phyloP scores from a whole-genome alignment of 2,888 invertebrate species.

The Mantis religiosa region DNA sequence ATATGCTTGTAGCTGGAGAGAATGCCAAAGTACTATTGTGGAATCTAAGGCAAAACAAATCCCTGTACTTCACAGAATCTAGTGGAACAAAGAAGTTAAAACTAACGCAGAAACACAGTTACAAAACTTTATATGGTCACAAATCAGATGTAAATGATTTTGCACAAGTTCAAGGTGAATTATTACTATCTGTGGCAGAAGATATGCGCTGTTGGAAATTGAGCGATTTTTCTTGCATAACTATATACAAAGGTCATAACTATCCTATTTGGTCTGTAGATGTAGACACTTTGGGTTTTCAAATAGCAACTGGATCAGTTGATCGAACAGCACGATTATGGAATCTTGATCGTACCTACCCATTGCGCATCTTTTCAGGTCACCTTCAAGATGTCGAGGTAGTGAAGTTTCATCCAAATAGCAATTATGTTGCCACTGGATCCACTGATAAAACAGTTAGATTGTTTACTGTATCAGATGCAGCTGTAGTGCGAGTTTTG shows the following conservation, averaged over 20 bases:
- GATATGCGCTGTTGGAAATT: constrained; percentile 77
- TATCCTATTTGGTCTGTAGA: constrained; percentile 88
- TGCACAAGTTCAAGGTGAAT: constrained; percentile 50
- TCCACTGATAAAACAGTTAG: constrained; percentile 86
- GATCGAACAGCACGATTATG: constrained; percentile 79
- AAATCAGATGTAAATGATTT: constrained; percentile 57
- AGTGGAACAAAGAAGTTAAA: background rate
- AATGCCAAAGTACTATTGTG: background rate
- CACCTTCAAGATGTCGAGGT: constrained; percentile 87
- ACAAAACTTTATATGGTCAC: background rate
- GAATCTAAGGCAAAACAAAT: background rate
- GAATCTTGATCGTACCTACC: constrained; percentile 75
- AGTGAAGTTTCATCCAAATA: constrained; percentile 90
- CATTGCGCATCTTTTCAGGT: constrained; percentile 79
- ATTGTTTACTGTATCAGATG: constrained; percentile 82
- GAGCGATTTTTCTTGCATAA: constrained; percentile 61
- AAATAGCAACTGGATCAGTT: constrained; percentile 74
- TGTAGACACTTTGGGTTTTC: constrained; percentile 60
- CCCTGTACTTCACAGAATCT: background rate
- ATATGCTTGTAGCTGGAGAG: background rate
- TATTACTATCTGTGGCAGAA: constrained; percentile 67
- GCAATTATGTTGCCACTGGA: constrained; percentile 83
- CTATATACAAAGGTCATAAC: constrained; percentile 65
- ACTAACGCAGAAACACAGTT: background rate
- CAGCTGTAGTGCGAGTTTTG: constrained; percentile 74